Conservation (phyloP, 2,113 vertebrate genomes). For the Melanostigma gelatinosum region DNA sequence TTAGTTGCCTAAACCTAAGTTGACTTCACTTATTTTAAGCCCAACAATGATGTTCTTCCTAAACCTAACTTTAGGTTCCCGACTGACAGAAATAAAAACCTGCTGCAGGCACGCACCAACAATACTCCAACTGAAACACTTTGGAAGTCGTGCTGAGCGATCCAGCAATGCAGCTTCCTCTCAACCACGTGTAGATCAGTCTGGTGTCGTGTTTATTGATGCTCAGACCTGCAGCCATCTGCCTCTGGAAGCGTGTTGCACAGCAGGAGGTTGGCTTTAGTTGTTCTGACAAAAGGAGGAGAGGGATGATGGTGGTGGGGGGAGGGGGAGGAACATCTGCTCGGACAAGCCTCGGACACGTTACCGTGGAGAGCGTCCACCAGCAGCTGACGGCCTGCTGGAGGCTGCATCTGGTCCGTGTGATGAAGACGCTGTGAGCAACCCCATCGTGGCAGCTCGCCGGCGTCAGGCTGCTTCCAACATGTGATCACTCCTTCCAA, state of each 20-base stretch:
- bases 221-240: constrained; percentile 50
- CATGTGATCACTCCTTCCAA: constrained; percentile 35
- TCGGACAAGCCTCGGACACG: constrained; percentile 35
- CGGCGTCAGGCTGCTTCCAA: constrained; percentile 23
- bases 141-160: too few relatives aligned
- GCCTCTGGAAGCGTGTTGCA: constrained; percentile 48
- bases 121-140: too few relatives aligned
- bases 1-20: too few relatives aligned
- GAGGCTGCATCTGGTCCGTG: constrained; percentile 36
- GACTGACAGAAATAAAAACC: too few relatives aligned
- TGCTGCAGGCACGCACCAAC: too few relatives aligned
- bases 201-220: constrained; percentile 21
- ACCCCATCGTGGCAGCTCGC: constrained; percentile 11
- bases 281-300: constrained; percentile 42
- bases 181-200: constrained; percentile 13
- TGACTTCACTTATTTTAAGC: too few relatives aligned
- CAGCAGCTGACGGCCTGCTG: constrained; percentile 36
- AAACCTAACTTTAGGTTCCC: neutral
- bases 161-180: neutral
- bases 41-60: neutral
- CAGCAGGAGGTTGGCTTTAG: constrained; percentile 47
- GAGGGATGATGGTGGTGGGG: neutral
- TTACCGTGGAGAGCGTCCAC: constrained; percentile 37
- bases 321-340: constrained; percentile 65
- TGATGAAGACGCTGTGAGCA: constrained; percentile 13